These are phyloP conservation scores for Calliphora vomitoria DNA, from an alignment of 2,888 invertebrate species.

Conservation along the genomic window DNA sequence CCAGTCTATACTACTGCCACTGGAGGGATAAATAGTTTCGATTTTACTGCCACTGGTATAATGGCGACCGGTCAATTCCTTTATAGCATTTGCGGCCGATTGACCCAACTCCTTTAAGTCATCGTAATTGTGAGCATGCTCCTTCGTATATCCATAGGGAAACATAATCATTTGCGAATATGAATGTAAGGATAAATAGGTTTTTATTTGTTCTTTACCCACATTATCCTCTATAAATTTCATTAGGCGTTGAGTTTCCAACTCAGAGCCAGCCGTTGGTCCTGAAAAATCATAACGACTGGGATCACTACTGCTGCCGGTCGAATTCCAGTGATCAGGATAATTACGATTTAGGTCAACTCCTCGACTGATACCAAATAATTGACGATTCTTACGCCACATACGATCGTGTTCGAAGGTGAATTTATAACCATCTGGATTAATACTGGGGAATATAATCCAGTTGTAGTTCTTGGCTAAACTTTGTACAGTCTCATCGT, in stretches of 20 bases:
- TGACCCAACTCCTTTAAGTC: slow-evolving; percentile 83
- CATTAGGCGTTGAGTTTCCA: slow-evolving; percentile 85
- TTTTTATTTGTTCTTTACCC: slow-evolving; percentile 83
- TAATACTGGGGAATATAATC: slow-evolving; percentile 90
- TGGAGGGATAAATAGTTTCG: slow-evolving; percentile 84
- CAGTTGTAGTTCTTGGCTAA: slow-evolving; percentile 86
- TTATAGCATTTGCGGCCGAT: slow-evolving; percentile 82
- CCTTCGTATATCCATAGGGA: slow-evolving; percentile 85
- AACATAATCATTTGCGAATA: slow-evolving; percentile 88
- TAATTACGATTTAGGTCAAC: slow-evolving; percentile 90
- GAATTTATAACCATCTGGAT: slow-evolving; percentile 92
- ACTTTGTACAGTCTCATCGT: slow-evolving; percentile 79
- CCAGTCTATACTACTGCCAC: slow-evolving; percentile 84
- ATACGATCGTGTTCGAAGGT: slow-evolving; percentile 90
- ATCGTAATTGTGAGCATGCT: slow-evolving; percentile 80
- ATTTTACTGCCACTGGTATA: slow-evolving; percentile 83
- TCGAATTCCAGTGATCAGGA: slow-evolving; percentile 87
- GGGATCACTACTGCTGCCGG: slow-evolving; percentile 85
- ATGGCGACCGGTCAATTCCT: slow-evolving; percentile 79
- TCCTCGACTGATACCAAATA: slow-evolving; percentile 86
- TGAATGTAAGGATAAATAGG: slow-evolving; percentile 89
- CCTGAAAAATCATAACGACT: slow-evolving; percentile 88
- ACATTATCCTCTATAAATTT: slow-evolving; percentile 80
- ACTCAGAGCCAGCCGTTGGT: slow-evolving; percentile 86
- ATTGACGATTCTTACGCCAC: slow-evolving; percentile 91